Conservation (phyloP, 2,888 invertebrate genomes). For the Scaptomyza parva region DNA sequence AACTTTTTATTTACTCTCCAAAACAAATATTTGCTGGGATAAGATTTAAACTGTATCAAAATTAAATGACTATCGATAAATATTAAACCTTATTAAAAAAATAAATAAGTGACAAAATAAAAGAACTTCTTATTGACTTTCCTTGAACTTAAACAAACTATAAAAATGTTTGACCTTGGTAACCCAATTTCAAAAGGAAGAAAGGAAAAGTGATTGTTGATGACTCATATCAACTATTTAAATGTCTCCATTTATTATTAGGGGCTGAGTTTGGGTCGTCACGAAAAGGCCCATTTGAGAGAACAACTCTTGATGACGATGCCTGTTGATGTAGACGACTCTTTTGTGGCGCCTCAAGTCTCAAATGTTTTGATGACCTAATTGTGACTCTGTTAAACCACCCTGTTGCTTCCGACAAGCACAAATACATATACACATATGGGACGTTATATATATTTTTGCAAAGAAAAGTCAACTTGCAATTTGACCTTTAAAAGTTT, state of each 20-base stretch:
- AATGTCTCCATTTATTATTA: not conserved
- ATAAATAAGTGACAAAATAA: too few species aligned
- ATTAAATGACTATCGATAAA: too few species aligned
- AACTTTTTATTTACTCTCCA: too few species aligned
- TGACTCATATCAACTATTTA: slow-evolving; percentile 39
- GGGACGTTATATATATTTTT: not conserved
- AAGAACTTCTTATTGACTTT: too few species aligned
- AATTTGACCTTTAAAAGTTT: slow-evolving; percentile 19
- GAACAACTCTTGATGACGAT: slow-evolving; percentile 27
- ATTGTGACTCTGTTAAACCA: slow-evolving; percentile 42
- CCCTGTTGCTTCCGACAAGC: slow-evolving; percentile 40
- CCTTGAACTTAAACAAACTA: too few species aligned
- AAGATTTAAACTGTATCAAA: too few species aligned
- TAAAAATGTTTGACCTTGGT: slow-evolving; percentile 3
- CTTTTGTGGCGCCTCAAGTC: slow-evolving; percentile 47
- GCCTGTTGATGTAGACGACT: slow-evolving; percentile 48
- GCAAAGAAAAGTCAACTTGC: not conserved
- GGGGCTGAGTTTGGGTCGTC: slow-evolving; percentile 17
- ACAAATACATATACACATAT: not conserved
- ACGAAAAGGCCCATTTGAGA: slow-evolving; percentile 2
- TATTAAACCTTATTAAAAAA: too few species aligned
- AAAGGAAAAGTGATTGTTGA: slow-evolving; percentile 20
- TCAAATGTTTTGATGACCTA: slow-evolving; percentile 54
- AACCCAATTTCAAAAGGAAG: slow-evolving; percentile 11
- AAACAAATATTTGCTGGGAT: too few species aligned